Percentiles rank a stretch among this genome's conserved stretches.
These are phyloP conservation scores for Epizoanthus scotinus DNA, from an alignment of 92 coral and sea anemone genomes.

Conservation along the genomic window DNA sequence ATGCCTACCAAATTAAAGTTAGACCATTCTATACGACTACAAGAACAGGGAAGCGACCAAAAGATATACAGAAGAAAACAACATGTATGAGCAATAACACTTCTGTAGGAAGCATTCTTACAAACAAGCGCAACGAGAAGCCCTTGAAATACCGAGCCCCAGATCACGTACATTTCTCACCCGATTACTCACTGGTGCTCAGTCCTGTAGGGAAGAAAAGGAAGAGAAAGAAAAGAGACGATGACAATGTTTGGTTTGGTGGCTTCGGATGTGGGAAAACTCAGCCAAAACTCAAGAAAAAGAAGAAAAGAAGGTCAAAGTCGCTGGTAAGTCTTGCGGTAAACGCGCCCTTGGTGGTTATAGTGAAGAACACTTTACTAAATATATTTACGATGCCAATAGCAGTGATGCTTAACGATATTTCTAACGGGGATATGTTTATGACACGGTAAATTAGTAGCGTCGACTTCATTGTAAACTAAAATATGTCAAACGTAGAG, in stretches of 20 bases:
- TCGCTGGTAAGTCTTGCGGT: neutral
- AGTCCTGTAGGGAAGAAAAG: neutral
- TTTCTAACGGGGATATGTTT: too few species aligned
- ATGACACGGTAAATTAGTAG: too few species aligned
- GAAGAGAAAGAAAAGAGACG: neutral
- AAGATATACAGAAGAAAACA: neutral
- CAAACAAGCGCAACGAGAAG: neutral
- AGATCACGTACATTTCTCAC: slow-evolving; percentile 11
- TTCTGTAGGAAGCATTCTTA: neutral
- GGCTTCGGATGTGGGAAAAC: neutral
- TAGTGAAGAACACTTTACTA: too few species aligned
- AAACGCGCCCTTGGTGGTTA: too few species aligned
- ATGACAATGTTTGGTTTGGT: slow-evolving; percentile 11
- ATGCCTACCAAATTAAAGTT: neutral
- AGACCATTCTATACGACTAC: neutral
- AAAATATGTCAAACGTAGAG: too few species aligned
- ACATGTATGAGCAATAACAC: neutral
- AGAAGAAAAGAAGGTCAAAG: neutral
- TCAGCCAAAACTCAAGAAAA: neutral
- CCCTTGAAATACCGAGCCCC: neutral
- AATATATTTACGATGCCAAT: too few species aligned
- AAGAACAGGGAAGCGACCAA: neutral
- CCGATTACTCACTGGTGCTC: neutral
- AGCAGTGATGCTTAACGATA: neutral
- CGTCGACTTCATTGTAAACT: too few species aligned